Percentiles rank a stretch among this genome's conserved stretches.
Conservation (phyloP, 2,797 vertebrate genomes). For the Serranus cabrilla region DNA sequence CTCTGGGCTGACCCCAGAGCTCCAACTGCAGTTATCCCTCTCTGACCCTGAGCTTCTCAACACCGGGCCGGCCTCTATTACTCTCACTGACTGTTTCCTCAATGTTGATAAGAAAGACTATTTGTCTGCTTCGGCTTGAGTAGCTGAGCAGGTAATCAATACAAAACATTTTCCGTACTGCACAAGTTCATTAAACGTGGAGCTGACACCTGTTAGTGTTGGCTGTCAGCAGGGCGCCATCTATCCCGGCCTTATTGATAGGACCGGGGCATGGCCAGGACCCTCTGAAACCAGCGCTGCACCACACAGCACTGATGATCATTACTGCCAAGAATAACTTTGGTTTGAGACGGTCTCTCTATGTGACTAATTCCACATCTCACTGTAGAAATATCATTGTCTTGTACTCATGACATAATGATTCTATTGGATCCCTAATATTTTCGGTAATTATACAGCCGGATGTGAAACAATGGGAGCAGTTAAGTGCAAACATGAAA, state of each 20-base stretch:
- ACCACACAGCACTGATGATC: conserved; percentile 12
- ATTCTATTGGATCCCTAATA: conserved; percentile 22
- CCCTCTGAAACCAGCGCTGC: conserved; percentile 35
- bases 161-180: conserved; percentile 83
- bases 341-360: background rate
- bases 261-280: conserved; percentile 44
- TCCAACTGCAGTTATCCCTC: conserved; percentile 41
- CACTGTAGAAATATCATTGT: background rate
- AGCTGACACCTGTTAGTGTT: conserved; percentile 82
- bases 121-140: conserved; percentile 80
- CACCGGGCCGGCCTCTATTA: conserved; percentile 57
- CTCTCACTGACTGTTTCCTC: conserved; percentile 74
- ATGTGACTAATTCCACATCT: background rate
- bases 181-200: conserved; percentile 84
- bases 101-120: conserved; percentile 80
- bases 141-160: conserved; percentile 82
- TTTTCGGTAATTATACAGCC: conserved; percentile 39
- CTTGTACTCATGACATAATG: background rate
- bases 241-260: conserved; percentile 70
- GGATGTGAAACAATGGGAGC: conserved; percentile 36
- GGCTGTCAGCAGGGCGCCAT: conserved; percentile 71
- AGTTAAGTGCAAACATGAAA: conserved; percentile 41
- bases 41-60: conserved; percentile 48
- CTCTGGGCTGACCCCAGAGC: conserved; percentile 40
- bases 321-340: conserved; percentile 17